Conservation (phyloP, 2,888 invertebrate species). For the Limnephilus marmoratus region DNA sequence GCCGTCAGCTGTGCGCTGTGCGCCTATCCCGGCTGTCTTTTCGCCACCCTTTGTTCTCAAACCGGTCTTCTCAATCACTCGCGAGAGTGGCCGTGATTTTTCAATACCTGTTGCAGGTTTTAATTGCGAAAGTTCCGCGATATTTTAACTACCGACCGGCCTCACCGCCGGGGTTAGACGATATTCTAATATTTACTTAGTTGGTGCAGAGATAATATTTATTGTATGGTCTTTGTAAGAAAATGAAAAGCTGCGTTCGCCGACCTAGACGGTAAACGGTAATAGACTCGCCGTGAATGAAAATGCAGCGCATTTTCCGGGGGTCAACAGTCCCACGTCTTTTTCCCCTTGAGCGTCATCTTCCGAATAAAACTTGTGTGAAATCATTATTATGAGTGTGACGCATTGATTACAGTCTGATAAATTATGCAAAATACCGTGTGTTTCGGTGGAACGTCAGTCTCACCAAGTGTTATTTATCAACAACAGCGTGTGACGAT, state of each 20-base stretch:
- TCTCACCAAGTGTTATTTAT: neutral
- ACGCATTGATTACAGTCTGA: slow-evolving; percentile 39
- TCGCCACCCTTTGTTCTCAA: slow-evolving; percentile 23
- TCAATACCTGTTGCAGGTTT: neutral
- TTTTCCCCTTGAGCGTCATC: slow-evolving; percentile 46
- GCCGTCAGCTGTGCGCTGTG: neutral
- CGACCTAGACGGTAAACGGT: neutral
- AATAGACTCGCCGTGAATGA: slow-evolving; percentile 25
- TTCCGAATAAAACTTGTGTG: slow-evolving; percentile 30
- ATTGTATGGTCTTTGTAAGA: neutral
- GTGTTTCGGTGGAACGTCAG: slow-evolving; percentile 12
- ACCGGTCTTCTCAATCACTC: neutral
- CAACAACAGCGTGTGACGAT: slow-evolving; percentile 12
- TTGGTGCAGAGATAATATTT: neutral
- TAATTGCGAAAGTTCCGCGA: neutral
- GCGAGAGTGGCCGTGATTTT: neutral
- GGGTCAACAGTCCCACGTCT: slow-evolving; percentile 42
- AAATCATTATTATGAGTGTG: slow-evolving; percentile 22
- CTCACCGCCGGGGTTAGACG: neutral
- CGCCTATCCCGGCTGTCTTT: neutral
- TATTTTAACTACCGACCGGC: neutral
- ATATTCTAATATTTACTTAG: neutral
- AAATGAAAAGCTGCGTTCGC: neutral
- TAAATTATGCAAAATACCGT: slow-evolving; percentile 15
- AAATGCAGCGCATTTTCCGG: slow-evolving; percentile 44